These are phyloP conservation scores for Dendrocincla tyrannina DNA, from an alignment of 2,797 vertebrate species.

Conservation along the genomic window DNA sequence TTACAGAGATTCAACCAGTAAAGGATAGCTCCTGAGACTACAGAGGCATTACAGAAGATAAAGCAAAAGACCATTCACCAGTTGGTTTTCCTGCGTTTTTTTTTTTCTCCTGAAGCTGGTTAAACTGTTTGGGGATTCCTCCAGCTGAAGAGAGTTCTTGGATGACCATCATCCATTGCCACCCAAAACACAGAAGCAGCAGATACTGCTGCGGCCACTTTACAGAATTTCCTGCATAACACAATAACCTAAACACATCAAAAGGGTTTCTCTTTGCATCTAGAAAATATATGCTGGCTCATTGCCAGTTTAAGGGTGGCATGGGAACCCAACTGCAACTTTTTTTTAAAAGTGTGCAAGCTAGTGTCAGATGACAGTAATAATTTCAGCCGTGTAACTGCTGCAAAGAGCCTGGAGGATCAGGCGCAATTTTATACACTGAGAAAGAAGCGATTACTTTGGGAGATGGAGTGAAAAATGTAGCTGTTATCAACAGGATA, in stretches of 20 bases:
- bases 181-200: background rate
- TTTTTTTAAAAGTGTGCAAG: background rate
- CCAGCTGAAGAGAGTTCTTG: background rate
- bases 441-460: background rate
- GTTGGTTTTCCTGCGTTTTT: background rate
- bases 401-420: background rate
- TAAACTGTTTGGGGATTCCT: background rate
- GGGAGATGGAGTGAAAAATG: background rate
- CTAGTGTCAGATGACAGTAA: background rate
- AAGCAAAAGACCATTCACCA: background rate
- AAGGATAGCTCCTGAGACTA: background rate
- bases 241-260: background rate
- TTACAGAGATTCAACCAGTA: background rate
- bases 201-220: background rate
- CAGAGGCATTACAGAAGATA: background rate
- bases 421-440: background rate
- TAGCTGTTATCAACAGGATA: background rate
- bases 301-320: background rate
- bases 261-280: background rate
- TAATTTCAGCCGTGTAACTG: background rate
- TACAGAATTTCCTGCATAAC: background rate
- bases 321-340: fast-evolving
- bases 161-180: background rate
- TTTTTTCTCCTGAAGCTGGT: background rate
- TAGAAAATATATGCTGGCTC: background rate